Evolutionary conservation across 2,888 invertebrate genomes (phyloP).

Genomic region (Napeogenes inachia): DNA sequence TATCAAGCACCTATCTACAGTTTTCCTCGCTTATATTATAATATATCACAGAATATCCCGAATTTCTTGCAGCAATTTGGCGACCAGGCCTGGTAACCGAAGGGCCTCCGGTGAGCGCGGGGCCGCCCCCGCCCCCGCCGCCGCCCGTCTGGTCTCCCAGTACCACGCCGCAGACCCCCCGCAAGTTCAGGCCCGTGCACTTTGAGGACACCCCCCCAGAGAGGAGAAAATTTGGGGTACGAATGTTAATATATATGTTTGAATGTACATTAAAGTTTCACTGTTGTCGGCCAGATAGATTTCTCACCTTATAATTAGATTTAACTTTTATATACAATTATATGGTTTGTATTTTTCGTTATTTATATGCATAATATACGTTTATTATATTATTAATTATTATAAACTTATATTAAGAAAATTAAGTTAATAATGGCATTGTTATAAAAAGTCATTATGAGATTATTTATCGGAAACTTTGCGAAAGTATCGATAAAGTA

Average conservation of each 20-base stretch:
- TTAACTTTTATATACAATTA: too few species aligned
- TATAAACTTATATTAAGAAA: too few species aligned
- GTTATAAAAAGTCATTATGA: conserved; percentile 1
- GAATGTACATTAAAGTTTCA: too few species aligned
- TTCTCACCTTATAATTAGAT: too few species aligned
- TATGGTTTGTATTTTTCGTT: too few species aligned
- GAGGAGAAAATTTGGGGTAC: conserved; percentile 62
- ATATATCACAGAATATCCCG: neutral
- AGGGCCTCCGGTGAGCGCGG: conserved; percentile 58
- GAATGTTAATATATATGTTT: conserved; percentile 4
- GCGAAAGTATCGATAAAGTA: conserved; percentile 1
- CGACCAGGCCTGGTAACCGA: conserved; percentile 62
- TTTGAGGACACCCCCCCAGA: conserved; percentile 68
- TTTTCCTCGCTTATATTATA: too few species aligned
- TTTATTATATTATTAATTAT: too few species aligned
- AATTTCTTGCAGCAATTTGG: conserved; percentile 57
- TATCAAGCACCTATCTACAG: too few species aligned
- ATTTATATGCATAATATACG: too few species aligned
- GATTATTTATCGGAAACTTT: neutral
- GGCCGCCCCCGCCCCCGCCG: conserved; percentile 75
- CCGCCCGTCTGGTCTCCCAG: conserved; percentile 89
- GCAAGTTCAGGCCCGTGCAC: conserved; percentile 89
- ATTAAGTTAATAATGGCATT: neutral
- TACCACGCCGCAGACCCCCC: conserved; percentile 82
- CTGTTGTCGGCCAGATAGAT: too few species aligned